A percentile compares a stretch with the other conserved stretches of the same genome.
phyloP scores from a whole-genome alignment of 2,797 vertebrate species.

The Helicolenus hilgendorfi region DNA sequence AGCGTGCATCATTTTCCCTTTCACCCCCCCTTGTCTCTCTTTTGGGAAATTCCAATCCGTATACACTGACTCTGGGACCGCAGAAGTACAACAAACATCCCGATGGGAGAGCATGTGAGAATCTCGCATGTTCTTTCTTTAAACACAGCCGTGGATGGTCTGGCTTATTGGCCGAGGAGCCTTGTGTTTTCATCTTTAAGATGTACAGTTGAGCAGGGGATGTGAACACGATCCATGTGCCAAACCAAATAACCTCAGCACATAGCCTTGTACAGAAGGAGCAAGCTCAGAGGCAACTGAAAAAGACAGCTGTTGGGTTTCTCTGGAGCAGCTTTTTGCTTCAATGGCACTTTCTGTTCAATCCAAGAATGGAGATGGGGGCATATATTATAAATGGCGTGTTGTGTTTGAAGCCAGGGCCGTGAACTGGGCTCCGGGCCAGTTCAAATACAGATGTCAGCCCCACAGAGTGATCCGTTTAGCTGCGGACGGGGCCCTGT shows the following conservation, averaged over 20 bases:
- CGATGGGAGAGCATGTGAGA: neutral
- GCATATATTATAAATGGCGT: conserved; percentile 61
- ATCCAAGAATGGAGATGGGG: conserved; percentile 50
- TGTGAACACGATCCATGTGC: conserved; percentile 42
- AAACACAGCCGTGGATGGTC: conserved; percentile 37
- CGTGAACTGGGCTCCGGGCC: conserved; percentile 56
- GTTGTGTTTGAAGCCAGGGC: conserved; percentile 44
- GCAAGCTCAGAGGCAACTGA: conserved; percentile 6
- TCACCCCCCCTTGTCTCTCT: neutral
- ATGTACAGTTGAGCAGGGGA: conserved; percentile 30
- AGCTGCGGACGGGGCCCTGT: neutral
- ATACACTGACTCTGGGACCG: conserved; percentile 26
- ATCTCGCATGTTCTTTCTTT: conserved; percentile 32
- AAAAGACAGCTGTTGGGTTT: conserved; percentile 55
- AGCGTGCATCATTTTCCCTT: neutral
- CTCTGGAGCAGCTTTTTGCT: conserved; percentile 53
- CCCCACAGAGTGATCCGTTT: conserved; percentile 57
- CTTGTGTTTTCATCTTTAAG: conserved; percentile 57
- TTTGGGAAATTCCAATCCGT: conserved; percentile 26
- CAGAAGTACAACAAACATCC: conserved; percentile 67
- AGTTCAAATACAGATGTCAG: conserved; percentile 79
- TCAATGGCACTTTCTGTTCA: conserved; percentile 59
- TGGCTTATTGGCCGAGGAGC: conserved; percentile 39
- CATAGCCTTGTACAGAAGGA: conserved; percentile 28
- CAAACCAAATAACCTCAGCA: conserved; percentile 67